Evolutionary conservation across 2,888 invertebrate species (phyloP).

Genomic region (Strigamia crassipes): DNA sequence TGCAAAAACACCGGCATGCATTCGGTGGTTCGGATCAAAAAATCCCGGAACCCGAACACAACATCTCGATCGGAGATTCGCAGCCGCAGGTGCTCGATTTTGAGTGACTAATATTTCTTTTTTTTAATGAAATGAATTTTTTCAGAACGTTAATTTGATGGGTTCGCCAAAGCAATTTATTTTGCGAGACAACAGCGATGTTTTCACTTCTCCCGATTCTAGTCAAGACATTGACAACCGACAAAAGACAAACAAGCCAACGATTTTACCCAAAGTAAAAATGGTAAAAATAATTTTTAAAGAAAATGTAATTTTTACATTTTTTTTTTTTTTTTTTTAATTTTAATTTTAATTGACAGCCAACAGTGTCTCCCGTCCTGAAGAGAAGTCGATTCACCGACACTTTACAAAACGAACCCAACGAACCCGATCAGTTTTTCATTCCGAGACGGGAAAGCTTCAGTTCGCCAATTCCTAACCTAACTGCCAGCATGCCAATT

Average conservation of each 20-base stretch:
- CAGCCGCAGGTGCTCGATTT: too few relatives aligned
- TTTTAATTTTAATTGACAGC: not conserved
- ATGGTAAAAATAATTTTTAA: not conserved
- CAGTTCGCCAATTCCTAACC: not conserved
- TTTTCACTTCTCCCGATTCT: not conserved
- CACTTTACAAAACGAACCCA: not conserved
- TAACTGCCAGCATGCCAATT: not conserved
- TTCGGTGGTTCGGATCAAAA: not conserved
- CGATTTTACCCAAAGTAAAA: not conserved
- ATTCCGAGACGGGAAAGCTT: not conserved
- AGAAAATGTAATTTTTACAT: not conserved
- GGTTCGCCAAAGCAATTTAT: not conserved
- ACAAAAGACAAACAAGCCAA: not conserved
- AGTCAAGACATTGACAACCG: not conserved
- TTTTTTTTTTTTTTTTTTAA: not conserved
- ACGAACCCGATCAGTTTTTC: not conserved
- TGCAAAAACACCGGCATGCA: not conserved
- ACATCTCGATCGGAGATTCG: not conserved
- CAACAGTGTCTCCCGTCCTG: not conserved
- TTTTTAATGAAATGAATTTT: not conserved
- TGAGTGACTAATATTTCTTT: too few relatives aligned
- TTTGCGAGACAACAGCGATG: not conserved
- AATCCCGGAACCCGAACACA: not conserved
- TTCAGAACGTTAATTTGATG: constrained; percentile 2
- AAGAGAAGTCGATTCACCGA: not conserved